Evolutionary conservation across 2,888 invertebrate species (phyloP), one percentile per base, ranked within the genome.

Genomic region (Eulithis prunata): DNA sequence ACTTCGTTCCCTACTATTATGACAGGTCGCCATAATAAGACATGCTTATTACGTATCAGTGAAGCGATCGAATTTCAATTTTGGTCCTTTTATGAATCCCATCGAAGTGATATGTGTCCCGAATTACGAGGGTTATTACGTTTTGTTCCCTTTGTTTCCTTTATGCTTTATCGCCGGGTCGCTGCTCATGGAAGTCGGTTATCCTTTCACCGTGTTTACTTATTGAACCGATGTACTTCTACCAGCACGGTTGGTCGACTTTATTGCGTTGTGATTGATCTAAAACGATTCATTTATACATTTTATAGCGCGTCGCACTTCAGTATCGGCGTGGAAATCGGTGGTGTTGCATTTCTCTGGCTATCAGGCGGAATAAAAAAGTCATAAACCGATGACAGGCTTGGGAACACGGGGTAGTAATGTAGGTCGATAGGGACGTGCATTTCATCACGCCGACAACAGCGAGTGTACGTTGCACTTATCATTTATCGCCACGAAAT

Each of bases 361-460:
- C 83, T 83, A 89, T 86, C 85, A 86, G 84, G 83, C 83, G 85
- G 84, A 90, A 92, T 92, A 91, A 92, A 91, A 92, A 90, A 88
- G 90, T 87, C 86, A 89, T 92, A 91, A 91, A 91, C 84, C 81
- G 83, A 87, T 87, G 88, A 87, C 90, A 86, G 78, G 89, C 89
- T 88, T 90, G 92, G 90, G 91, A 92, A 92, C 84, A 87, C 82
- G 77, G 87, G 84, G 80, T 81, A 75, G 87, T 85, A 85, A 87
- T 85, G 85, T 85, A 83, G 86, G 83, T 82, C 84, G 86, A 84
- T 89, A 87, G 85, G 77, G 78, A 77, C 78, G 79, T 77, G 79
- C 84, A 83, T 87, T 88, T 88, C 89, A 89, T 88, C 85, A 84
- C 78, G 80, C 85, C 84, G 86, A 83, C 85, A 85, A 86, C 87